Percentiles rank a stretch among this genome's conserved stretches.
phyloP scores from a whole-genome alignment of 2,888 invertebrate species.

The Leucania comma region DNA sequence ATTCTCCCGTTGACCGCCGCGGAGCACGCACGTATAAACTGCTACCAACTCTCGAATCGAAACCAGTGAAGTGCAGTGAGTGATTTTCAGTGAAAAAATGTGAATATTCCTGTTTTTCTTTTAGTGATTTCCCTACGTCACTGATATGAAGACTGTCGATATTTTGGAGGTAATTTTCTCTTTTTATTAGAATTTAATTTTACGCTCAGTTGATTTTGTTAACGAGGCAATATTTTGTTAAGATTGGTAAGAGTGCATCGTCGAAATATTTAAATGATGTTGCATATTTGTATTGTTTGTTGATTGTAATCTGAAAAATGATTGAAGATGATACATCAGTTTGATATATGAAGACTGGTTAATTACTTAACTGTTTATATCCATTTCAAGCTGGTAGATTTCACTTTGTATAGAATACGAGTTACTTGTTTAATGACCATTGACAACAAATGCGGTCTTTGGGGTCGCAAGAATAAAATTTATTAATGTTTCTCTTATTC shows the following conservation, averaged over 20 bases:
- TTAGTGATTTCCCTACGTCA: slow-evolving; percentile 57
- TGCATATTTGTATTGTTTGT: slow-evolving; percentile 28
- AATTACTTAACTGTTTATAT: slow-evolving; percentile 17
- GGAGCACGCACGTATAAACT: slow-evolving; percentile 48
- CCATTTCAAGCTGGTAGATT: slow-evolving; percentile 25
- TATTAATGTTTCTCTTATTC: slow-evolving; percentile 10
- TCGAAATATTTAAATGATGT: slow-evolving; percentile 51
- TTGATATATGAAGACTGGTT: slow-evolving; percentile 28
- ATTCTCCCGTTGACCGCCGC: slow-evolving; percentile 64
- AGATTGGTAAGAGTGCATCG: slow-evolving; percentile 37
- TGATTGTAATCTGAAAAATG: slow-evolving; percentile 40
- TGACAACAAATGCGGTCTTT: slow-evolving; percentile 17
- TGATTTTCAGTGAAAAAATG: slow-evolving; percentile 64
- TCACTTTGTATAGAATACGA: slow-evolving; percentile 35
- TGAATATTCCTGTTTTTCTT: slow-evolving; percentile 61
- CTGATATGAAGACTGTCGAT: slow-evolving; percentile 73
- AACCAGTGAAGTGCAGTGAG: slow-evolving; percentile 63
- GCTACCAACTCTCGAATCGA: slow-evolving; percentile 51
- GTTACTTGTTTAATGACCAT: slow-evolving; percentile 21
- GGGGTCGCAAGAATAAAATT: slow-evolving; percentile 8
- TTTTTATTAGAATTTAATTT: slow-evolving; percentile 40
- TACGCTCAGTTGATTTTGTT: slow-evolving; percentile 38
- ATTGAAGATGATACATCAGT: slow-evolving; percentile 23
- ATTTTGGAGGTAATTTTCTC: slow-evolving; percentile 72
- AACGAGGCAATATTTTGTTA: slow-evolving; percentile 47